Evolutionary conservation across 2,797 vertebrate species (phyloP), one percentile per base, ranked within the genome.

Genomic region (Streptopelia turtur): DNA sequence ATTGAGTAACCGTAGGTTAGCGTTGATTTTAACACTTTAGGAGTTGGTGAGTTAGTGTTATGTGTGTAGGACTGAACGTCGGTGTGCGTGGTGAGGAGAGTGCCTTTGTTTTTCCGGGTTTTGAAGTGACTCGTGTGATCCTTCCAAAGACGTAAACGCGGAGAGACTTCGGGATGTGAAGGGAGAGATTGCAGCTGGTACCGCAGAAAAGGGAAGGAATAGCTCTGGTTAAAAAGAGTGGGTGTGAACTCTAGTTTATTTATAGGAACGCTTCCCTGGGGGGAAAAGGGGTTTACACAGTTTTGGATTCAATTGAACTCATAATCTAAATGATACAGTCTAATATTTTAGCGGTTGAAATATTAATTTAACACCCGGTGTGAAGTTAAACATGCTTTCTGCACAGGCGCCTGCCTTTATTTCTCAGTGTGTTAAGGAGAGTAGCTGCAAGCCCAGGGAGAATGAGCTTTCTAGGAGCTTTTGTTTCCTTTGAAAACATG

Each of bases 1-100:
- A 97, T 97, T 97, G 97, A 97, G 94, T 97, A 98, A 97, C 96
- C 79, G n/a, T 96, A 96, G 97, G 98, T 98, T 98, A 97, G 96
- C 31, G 97, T 97, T 98, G 97, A 94, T 98, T 98, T 97, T 98
- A 98, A 97, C 97, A 97, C 97, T 98, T 97, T 93, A 95, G 83
- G 96, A 98, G 96, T 97, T 97, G 96, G 95, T 94, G 96, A 90
- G 91, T 96, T 94, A 92, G 89, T 90, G 93, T 68, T 75, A 85
- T 79, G 50, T 94, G 83, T 95, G 88, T 90, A 96, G 94, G 93
- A 97, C 95, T 95, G 90, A 96, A 79, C 52, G 61, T 55, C 95
- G 91, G 68, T 95, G 91, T 94, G 65, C 22, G 13, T 96, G 92
- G 89, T 90, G 64, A 93, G 89, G 81, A 92, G 88, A 94, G 85